A percentile compares a stretch with the other conserved stretches of the same genome.
Conservation (phyloP, 2,888 invertebrate species). For the Lamellibrachia columna region DNA sequence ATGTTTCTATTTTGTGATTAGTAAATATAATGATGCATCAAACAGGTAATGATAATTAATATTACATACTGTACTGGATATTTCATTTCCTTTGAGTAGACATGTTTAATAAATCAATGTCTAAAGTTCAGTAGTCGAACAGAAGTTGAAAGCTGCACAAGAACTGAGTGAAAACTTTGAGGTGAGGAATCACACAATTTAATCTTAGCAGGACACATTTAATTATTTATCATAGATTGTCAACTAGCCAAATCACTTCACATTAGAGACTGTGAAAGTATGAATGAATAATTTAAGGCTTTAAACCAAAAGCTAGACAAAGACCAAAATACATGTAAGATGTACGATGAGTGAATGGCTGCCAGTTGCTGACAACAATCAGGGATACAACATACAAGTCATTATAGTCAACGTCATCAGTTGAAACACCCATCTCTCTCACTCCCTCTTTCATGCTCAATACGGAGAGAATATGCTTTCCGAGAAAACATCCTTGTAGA, state of each 20-base stretch:
- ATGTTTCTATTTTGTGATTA: too few species aligned
- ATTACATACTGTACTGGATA: too few species aligned
- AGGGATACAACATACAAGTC: neutral
- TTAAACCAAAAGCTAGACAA: too few species aligned
- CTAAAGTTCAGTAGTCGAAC: conserved; percentile 77
- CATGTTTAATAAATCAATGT: neutral
- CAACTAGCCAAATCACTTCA: neutral
- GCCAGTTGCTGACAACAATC: neutral
- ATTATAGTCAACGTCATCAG: neutral
- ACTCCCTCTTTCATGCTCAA: too few species aligned
- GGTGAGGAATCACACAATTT: conserved; percentile 68
- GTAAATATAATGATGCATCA: too few species aligned
- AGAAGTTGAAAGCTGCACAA: conserved; percentile 92
- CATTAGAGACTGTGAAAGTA: neutral
- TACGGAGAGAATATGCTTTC: too few species aligned
- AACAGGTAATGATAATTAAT: too few species aligned
- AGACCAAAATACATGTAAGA: neutral
- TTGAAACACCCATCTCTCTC: too few species aligned
- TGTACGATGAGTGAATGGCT: neutral
- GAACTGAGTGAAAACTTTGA: conserved; percentile 97
- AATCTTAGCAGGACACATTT: neutral
- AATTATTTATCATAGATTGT: neutral
- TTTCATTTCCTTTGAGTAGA: too few species aligned
- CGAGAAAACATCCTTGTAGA: too few species aligned
- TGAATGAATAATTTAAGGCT: too few species aligned